Evolutionary conservation across 2,888 invertebrate genomes (phyloP).

Genomic region (Nowickia ferox): DNA sequence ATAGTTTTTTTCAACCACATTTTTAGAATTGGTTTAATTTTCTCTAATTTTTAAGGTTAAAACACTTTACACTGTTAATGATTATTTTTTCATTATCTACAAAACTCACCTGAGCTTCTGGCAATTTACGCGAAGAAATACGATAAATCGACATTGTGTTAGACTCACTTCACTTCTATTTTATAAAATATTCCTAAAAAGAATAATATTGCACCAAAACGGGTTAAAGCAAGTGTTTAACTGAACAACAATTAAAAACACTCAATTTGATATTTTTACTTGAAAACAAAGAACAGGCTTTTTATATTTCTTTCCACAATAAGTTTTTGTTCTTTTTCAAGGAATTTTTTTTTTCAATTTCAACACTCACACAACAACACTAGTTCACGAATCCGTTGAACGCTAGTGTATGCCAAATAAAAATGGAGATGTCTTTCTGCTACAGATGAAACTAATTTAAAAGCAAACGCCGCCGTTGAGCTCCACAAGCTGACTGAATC

Average conservation of each 20-base stretch:
- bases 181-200: conserved; percentile 64
- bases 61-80: conserved; percentile 18
- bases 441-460: conserved; percentile 33
- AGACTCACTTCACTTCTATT: conserved; percentile 58
- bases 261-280: background rate
- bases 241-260: background rate
- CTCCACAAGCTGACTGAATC: conserved; percentile 69
- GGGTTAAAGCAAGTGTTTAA: background rate
- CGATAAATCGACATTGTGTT: conserved; percentile 87
- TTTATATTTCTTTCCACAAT: conserved; percentile 10
- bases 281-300: conserved; percentile 41
- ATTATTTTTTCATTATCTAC: conserved; percentile 9
- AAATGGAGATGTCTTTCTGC: conserved; percentile 50
- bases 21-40: background rate
- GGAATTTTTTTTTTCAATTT: conserved; percentile 27
- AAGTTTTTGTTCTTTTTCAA: conserved; percentile 13
- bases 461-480: conserved; percentile 67
- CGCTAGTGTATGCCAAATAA: conserved; percentile 48
- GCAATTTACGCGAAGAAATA: conserved; percentile 86
- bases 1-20: background rate
- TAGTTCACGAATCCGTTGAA: conserved; percentile 56
- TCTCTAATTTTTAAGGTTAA: background rate
- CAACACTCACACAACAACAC: conserved; percentile 68
- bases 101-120: conserved; percentile 86
- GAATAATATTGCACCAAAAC: conserved; percentile 27